Percentiles rank a stretch among this genome's conserved stretches.
These are phyloP conservation scores for Lagodon rhomboides DNA, from an alignment of 2,797 vertebrate species.

Conservation along the genomic window DNA sequence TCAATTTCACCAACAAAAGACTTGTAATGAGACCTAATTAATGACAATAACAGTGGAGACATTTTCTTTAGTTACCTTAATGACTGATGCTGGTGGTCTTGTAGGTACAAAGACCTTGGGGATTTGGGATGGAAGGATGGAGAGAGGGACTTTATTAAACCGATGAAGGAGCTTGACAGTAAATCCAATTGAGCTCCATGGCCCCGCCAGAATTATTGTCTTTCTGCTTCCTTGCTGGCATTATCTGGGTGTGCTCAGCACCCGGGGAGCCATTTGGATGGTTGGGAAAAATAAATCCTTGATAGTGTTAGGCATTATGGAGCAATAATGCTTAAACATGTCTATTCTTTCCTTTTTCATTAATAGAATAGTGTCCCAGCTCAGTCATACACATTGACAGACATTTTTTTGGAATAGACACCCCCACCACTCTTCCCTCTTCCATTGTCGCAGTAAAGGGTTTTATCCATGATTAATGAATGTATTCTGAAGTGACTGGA, in stretches of 20 bases:
- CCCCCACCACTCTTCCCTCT: neutral
- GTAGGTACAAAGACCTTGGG: conserved; percentile 46
- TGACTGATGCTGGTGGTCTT: conserved; percentile 50
- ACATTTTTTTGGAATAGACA: conserved; percentile 44
- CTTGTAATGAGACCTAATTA: conserved; percentile 53
- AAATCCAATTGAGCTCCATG: conserved; percentile 79
- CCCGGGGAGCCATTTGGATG: conserved; percentile 76
- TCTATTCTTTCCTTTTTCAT: conserved; percentile 70
- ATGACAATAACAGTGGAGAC: conserved; percentile 15
- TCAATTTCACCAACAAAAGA: conserved; percentile 16
- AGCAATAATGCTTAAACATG: conserved; percentile 82
- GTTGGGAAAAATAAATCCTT: conserved; percentile 78
- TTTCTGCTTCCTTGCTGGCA: conserved; percentile 73
- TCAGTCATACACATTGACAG: conserved; percentile 70
- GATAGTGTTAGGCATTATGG: conserved; percentile 79
- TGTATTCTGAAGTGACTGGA: conserved; percentile 39
- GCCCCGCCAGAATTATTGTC: conserved; percentile 78
- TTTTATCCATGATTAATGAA: conserved; percentile 60
- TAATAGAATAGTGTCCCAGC: conserved; percentile 76
- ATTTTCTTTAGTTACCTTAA: conserved; percentile 46
- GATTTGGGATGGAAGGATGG: conserved; percentile 33
- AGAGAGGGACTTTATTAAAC: conserved; percentile 81
- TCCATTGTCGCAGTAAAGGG: conserved; percentile 36
- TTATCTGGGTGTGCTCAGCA: conserved; percentile 73
- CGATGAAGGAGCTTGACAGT: conserved; percentile 78